Evolutionary conservation across 1,140 invertebrate species (phyloP).

Genomic region (Xylocopa sonorina): DNA sequence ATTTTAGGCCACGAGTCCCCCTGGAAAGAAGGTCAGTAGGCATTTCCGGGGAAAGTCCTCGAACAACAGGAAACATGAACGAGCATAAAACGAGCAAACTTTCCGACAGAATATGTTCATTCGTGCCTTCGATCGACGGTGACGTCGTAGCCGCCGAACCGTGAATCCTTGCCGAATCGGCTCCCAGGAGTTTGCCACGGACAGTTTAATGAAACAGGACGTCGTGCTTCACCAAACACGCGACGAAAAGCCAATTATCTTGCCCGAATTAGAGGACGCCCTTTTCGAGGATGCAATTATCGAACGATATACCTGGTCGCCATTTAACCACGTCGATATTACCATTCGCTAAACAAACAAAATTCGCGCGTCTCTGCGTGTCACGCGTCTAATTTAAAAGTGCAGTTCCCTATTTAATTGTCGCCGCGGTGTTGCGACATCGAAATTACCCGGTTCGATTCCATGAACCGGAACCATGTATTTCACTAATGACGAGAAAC

Average conservation of each 20-base stretch:
- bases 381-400: no score
- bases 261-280: conserved; percentile 10
- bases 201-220: conserved; percentile 62
- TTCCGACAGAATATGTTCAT: conserved; percentile 14
- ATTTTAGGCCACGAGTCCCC: background rate
- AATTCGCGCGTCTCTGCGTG: no score
- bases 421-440: no score
- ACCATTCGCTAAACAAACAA: no score
- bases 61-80: background rate
- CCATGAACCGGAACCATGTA: background rate
- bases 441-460: background rate
- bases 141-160: conserved; percentile 55
- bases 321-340: no score
- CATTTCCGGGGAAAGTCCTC: background rate
- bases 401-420: no score
- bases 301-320: background rate
- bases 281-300: conserved; percentile 7
- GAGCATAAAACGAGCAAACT: background rate
- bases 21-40: background rate
- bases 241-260: conserved; percentile 62
- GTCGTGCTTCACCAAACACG: conserved; percentile 53
- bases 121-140: conserved; percentile 35
- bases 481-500: background rate
- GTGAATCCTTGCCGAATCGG: conserved; percentile 61
- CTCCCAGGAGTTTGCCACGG: conserved; percentile 48